A percentile compares a stretch with the other conserved stretches of the same genome.
phyloP scores from a whole-genome alignment of 2,888 invertebrate species.

The Clanis bilineata region DNA sequence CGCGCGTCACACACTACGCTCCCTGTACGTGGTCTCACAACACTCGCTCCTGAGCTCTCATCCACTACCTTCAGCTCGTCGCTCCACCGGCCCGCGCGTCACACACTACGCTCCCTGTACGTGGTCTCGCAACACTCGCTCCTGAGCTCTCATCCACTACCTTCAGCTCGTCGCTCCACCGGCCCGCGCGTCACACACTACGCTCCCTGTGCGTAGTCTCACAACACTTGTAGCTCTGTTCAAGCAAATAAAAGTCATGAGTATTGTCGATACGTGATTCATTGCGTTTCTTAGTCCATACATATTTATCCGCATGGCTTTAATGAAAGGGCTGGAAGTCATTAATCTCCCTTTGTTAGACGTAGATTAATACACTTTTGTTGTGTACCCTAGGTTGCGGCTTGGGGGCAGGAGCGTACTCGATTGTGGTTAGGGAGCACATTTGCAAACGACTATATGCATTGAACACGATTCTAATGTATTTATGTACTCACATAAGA shows the following conservation, averaged over 20 bases:
- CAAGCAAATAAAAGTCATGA: background rate
- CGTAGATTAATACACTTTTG: conserved; percentile 25
- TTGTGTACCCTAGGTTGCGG: conserved; percentile 20
- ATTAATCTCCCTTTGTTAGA: conserved; percentile 26
- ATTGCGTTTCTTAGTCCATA: conserved; percentile 8
- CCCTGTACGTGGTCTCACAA: too few species aligned
- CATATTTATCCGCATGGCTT: conserved; percentile 17
- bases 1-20: background rate
- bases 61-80: background rate
- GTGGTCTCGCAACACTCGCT: background rate
- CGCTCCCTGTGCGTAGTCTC: background rate
- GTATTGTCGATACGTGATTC: conserved; percentile 9
- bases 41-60: conserved; percentile 1
- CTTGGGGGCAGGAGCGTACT: conserved; percentile 9
- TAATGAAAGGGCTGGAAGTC: conserved; percentile 22
- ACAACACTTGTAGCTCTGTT: background rate
- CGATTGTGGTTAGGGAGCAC: background rate
- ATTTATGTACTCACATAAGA: too few species aligned
- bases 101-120: background rate
- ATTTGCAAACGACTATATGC: background rate
- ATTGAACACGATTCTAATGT: background rate
- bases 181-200: background rate
- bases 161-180: background rate
- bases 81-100: conserved; percentile 4
- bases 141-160: conserved; percentile 1